phyloP scores from a whole-genome alignment of 1,140 invertebrate species.

The Ostrea edulis region DNA sequence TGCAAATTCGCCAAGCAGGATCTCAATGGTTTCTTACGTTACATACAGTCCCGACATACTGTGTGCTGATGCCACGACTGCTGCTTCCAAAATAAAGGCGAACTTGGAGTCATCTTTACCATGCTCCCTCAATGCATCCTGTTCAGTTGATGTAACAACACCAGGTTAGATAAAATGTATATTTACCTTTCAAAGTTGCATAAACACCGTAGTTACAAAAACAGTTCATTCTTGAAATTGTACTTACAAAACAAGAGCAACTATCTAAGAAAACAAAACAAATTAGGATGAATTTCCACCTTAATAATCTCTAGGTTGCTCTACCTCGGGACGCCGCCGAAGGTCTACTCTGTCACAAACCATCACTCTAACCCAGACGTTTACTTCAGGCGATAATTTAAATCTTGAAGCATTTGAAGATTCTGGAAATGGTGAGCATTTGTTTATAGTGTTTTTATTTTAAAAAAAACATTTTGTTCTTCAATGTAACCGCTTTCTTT shows the following conservation, averaged over 20 bases:
- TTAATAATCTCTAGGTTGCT: background rate
- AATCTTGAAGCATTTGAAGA: slow-evolving; percentile 1
- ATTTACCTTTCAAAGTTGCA: background rate
- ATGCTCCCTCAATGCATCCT: background rate
- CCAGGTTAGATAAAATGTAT: background rate
- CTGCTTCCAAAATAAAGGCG: background rate
- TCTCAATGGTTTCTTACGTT: background rate
- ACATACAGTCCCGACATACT: background rate
- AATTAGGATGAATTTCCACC: no score
- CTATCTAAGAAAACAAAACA: no score
- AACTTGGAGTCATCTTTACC: background rate
- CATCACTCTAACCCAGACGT: background rate
- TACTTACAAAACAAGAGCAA: background rate
- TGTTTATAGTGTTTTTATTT: background rate
- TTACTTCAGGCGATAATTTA: background rate
- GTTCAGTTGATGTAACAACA: background rate
- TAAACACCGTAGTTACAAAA: no score
- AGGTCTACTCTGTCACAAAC: background rate
- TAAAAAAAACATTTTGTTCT: no score
- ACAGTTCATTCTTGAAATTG: background rate
- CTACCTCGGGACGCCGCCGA: background rate
- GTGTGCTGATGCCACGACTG: background rate
- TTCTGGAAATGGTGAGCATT: background rate
- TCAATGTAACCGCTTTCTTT: no score
- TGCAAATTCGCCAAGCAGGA: background rate